phyloP scores from a whole-genome alignment of 2,113 vertebrate genomes.

The Coturnix japonica region DNA sequence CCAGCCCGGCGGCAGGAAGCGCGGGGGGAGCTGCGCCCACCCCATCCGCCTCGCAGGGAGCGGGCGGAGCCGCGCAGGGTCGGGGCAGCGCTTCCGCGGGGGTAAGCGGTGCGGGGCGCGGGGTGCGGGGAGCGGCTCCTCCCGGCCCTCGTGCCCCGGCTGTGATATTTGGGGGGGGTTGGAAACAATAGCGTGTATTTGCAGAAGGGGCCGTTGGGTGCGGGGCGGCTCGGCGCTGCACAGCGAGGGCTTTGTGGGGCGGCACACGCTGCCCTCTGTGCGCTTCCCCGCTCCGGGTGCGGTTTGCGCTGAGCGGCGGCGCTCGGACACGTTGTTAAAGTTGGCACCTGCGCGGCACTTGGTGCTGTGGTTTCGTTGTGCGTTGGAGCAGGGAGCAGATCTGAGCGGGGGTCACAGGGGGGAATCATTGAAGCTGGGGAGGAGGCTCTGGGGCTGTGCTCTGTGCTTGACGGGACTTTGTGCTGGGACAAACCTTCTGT shows the following conservation, averaged over 20 bases:
- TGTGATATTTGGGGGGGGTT: neutral
- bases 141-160: accelerated
- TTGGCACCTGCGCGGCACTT: neutral
- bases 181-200: constrained; percentile 43
- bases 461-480: too few relatives aligned
- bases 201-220: neutral
- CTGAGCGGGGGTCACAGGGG: neutral
- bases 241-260: constrained; percentile 40
- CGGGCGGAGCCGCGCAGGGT: neutral
- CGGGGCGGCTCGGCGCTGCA: neutral
- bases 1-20: neutral
- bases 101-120: constrained; percentile 1
- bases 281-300: neutral
- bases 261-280: neutral
- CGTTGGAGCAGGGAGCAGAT: neutral
- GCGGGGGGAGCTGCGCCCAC: constrained; percentile 3
- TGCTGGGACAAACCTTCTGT: neutral
- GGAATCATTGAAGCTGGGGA: neutral
- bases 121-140: neutral
- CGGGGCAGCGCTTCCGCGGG: constrained; percentile 4
- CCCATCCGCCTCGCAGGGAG: constrained; percentile 5
- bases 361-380: too few relatives aligned
- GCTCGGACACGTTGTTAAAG: too few relatives aligned
- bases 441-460: neutral
- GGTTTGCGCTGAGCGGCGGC: too few relatives aligned